A percentile compares a stretch with the other conserved stretches of the same genome.
These are phyloP conservation scores for Argopecten irradians DNA, from an alignment of 1,140 invertebrate species.

Conservation along the genomic window DNA sequence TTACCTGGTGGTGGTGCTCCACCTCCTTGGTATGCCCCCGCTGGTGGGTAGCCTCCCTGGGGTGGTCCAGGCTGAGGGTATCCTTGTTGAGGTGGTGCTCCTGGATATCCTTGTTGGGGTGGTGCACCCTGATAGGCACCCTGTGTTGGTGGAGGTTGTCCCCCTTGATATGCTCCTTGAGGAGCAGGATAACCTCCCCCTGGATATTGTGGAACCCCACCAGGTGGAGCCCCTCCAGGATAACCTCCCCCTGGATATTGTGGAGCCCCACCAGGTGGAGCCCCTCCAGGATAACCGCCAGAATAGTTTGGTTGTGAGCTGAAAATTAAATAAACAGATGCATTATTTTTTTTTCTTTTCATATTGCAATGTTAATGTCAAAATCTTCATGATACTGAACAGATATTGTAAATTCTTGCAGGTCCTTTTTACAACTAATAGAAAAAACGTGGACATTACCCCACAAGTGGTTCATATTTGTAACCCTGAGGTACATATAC, in stretches of 20 bases:
- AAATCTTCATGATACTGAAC: background rate
- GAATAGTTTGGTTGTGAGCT: background rate
- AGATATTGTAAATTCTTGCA: too few species aligned
- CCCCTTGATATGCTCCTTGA: slow-evolving; percentile 3
- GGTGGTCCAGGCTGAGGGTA: slow-evolving; percentile 26
- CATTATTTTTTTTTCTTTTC: too few species aligned
- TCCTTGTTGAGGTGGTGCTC: background rate
- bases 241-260: background rate
- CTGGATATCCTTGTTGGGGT: slow-evolving; percentile 7
- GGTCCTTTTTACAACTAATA: too few species aligned
- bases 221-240: background rate
- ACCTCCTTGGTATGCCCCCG: slow-evolving; percentile 25
- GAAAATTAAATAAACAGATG: too few species aligned
- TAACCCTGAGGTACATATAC: too few species aligned
- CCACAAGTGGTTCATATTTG: too few species aligned
- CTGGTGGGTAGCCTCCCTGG: background rate
- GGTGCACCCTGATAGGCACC: slow-evolving; percentile 33
- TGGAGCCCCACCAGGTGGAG: slow-evolving; percentile 1
- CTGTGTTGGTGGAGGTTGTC: slow-evolving; percentile 36
- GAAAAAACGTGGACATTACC: too few species aligned
- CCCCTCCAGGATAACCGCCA: slow-evolving; percentile 24
- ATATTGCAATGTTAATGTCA: too few species aligned
- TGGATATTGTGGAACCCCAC: background rate
- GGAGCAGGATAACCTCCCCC: slow-evolving; percentile 24
- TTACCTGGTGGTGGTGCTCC: slow-evolving; percentile 47